Percentiles rank a stretch among this genome's conserved stretches.
These are phyloP conservation scores for Caenorhabditis macrosperma DNA, from an alignment of 2,888 invertebrate species.

Conservation along the genomic window DNA sequence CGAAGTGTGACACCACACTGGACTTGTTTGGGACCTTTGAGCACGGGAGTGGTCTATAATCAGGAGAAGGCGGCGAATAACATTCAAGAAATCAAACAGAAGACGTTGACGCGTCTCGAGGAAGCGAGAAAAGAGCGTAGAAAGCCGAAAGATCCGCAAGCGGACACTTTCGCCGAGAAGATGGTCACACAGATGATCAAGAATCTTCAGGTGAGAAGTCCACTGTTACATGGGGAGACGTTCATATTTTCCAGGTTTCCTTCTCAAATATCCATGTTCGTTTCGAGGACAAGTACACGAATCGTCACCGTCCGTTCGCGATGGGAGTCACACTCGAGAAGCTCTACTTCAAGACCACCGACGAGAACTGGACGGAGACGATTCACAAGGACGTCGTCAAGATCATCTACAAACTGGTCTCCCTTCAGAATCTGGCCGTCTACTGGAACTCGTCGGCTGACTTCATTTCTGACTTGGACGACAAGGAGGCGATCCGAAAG, in stretches of 20 bases:
- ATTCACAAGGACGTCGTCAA: conserved; percentile 88
- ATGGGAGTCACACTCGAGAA: conserved; percentile 91
- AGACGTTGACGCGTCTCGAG: conserved; percentile 76
- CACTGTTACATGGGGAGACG: too few species aligned
- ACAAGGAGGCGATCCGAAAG: conserved; percentile 70
- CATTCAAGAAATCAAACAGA: conserved; percentile 76
- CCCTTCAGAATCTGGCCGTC: conserved; percentile 88
- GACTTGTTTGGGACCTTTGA: too few species aligned
- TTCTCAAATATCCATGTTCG: conserved; percentile 83
- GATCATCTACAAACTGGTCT: conserved; percentile 91
- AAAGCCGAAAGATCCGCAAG: conserved; percentile 79
- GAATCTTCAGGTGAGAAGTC: conserved; percentile 83
- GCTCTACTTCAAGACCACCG: conserved; percentile 92
- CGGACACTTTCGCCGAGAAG: conserved; percentile 83
- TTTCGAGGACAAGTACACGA: conserved; percentile 83
- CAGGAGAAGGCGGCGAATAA: conserved; percentile 83
- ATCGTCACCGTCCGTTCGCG: conserved; percentile 82
- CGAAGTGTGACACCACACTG: too few species aligned
- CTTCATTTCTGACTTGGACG: conserved; percentile 79
- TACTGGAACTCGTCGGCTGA: conserved; percentile 87
- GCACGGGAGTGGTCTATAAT: conserved; percentile 88
- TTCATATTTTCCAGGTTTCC: too few species aligned
- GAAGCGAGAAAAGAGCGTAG: conserved; percentile 75
- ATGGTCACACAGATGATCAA: conserved; percentile 83
- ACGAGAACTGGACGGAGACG: conserved; percentile 88